A percentile compares a stretch with the other conserved stretches of the same genome.
Conservation (phyloP, 2,113 vertebrate genomes). For the Zosterops pallidus region DNA sequence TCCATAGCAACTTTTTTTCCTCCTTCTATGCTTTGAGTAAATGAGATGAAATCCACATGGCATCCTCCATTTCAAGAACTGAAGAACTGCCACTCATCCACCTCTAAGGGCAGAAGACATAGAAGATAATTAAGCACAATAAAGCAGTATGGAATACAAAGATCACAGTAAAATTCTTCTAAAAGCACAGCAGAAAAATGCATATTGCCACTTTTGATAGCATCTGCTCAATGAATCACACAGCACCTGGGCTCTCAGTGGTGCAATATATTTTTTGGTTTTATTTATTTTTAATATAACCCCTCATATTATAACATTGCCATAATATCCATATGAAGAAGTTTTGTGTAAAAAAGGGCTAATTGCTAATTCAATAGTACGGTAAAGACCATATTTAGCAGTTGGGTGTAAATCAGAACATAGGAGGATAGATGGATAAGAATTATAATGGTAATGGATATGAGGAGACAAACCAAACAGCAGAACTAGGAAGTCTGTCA, state of each 20-base stretch:
- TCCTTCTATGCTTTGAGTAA: neutral
- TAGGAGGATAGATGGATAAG: neutral
- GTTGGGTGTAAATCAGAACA: neutral
- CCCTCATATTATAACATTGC: neutral
- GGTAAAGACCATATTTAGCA: neutral
- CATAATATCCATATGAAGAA: neutral
- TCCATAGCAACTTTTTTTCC: neutral
- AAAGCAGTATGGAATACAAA: neutral
- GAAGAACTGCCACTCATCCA: neutral
- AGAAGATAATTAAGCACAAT: neutral
- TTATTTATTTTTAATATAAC: neutral
- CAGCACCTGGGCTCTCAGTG: neutral
- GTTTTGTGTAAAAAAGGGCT: neutral
- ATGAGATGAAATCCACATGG: neutral
- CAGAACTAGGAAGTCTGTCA: neutral
- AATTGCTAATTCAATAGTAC: neutral
- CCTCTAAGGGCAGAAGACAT: neutral
- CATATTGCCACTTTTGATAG: neutral
- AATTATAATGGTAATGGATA: neutral
- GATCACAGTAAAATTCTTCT: neutral
- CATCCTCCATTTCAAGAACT: conserved; percentile 8
- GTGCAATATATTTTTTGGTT: neutral
- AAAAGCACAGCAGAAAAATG: neutral
- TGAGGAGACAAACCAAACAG: neutral
- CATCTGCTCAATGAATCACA: neutral